phyloP scores from a whole-genome alignment of 1,140 invertebrate species.

The Drepana arcuata region DNA sequence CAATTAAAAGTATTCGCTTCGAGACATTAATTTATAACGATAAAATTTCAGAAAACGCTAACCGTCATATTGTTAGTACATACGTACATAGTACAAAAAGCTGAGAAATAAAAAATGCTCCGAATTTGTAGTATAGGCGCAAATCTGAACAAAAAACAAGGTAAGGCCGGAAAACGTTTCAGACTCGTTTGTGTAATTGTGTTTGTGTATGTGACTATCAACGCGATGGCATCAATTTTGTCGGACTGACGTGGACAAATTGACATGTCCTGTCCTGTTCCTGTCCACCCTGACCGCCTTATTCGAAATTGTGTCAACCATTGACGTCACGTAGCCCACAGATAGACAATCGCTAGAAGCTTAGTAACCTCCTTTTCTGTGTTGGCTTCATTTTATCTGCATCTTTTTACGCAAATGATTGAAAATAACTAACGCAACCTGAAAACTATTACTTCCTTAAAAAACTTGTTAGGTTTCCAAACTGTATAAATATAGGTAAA shows the following conservation, averaged over 20 bases:
- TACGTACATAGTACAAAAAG: too few relatives aligned
- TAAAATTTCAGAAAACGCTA: too few relatives aligned
- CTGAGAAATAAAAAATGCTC: too few relatives aligned
- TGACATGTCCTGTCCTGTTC: constrained; percentile 27
- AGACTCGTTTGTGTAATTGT: constrained; percentile 14
- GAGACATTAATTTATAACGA: too few relatives aligned
- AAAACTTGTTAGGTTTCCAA: constrained; percentile 4
- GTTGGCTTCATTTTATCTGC: neutral
- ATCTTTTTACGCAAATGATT: neutral
- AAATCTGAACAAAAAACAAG: too few relatives aligned
- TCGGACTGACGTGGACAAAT: constrained; percentile 20
- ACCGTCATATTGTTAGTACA: too few relatives aligned
- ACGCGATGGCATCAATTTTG: constrained; percentile 11
- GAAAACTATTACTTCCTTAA: too few relatives aligned
- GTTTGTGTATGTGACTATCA: constrained; percentile 12
- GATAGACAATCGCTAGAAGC: too few relatives aligned
- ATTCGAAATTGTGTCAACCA: constrained; percentile 5
- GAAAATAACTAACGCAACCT: too few relatives aligned
- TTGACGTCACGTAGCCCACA: constrained; percentile 4
- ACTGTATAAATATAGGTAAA: neutral
- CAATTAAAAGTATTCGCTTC: too few relatives aligned
- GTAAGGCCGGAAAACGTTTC: neutral
- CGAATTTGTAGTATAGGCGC: too few relatives aligned
- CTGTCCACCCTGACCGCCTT: constrained; percentile 13
- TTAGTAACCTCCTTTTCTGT: constrained; percentile 2